Evolutionary conservation across 1,140 invertebrate genomes (phyloP).

Genomic region (Drosophila ercepeae): DNA sequence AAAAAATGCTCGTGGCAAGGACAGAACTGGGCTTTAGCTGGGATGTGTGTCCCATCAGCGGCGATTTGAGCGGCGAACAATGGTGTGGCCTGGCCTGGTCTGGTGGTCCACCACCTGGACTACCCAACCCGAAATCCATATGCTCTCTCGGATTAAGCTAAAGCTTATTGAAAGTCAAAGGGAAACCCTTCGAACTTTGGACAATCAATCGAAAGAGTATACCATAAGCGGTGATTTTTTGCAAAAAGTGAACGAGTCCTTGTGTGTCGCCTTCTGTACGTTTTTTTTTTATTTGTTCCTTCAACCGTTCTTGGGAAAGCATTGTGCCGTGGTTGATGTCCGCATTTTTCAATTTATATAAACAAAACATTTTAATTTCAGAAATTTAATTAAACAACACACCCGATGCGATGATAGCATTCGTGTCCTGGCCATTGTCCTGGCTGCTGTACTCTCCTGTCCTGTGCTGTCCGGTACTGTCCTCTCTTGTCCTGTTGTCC

Average conservation of each 20-base stretch:
- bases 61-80: conserved; percentile 68
- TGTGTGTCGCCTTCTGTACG: not conserved
- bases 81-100: conserved; percentile 9
- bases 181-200: not conserved
- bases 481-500: not conserved
- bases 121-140: not conserved
- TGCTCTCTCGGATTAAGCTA: not conserved
- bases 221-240: not conserved
- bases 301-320: conserved; percentile 34
- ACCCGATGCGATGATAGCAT: conserved; percentile 57
- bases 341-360: conserved; percentile 83
- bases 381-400: conserved; percentile 83
- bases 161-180: not conserved
- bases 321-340: conserved; percentile 54
- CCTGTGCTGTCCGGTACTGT: not conserved
- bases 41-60: conserved; percentile 51
- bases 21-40: conserved; percentile 22
- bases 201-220: not conserved
- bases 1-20: conserved; percentile 10
- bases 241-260: not conserved
- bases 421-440: conserved; percentile 35
- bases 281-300: conserved; percentile 15
- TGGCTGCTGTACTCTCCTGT: not conserved
- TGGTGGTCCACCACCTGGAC: not conserved
- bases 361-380: conserved; percentile 84